phyloP scores from a whole-genome alignment of 2,888 invertebrate species.

The Lasioglossum malachurum region DNA sequence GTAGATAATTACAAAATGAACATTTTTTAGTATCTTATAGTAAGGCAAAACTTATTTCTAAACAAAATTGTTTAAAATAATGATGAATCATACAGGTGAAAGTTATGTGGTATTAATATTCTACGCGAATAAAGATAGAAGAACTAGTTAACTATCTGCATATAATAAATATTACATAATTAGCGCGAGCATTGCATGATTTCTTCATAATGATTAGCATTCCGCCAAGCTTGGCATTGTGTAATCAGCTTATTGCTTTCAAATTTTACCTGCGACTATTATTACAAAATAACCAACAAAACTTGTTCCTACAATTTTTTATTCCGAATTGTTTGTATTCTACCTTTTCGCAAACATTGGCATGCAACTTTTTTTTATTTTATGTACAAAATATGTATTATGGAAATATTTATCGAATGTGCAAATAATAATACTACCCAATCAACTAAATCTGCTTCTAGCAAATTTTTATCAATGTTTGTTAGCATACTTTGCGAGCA shows the following conservation, averaged over 20 bases:
- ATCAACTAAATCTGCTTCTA: no score
- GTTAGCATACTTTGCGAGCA: no score
- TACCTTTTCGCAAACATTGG: no score
- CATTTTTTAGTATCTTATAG: neutral
- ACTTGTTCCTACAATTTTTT: no score
- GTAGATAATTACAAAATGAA: neutral
- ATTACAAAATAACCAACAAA: no score
- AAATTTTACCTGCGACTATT: no score
- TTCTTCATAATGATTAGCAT: constrained; percentile 38
- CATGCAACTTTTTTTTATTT: no score
- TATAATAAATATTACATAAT: constrained; percentile 45
- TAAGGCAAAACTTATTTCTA: neutral
- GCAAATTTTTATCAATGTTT: no score
- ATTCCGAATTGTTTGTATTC: no score
- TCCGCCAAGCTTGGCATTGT: neutral
- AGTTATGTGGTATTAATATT: constrained; percentile 42
- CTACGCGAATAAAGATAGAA: constrained; percentile 33
- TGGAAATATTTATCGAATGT: no score
- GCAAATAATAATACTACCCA: no score
- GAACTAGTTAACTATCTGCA: constrained; percentile 32
- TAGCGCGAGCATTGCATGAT: neutral
- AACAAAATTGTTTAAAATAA: neutral
- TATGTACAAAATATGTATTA: no score
- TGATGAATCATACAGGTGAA: neutral
- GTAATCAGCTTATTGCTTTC: constrained; percentile 1